These are phyloP conservation scores for Phoeniculus purpureus DNA, from an alignment of 2,797 vertebrate genomes.

Conservation along the genomic window DNA sequence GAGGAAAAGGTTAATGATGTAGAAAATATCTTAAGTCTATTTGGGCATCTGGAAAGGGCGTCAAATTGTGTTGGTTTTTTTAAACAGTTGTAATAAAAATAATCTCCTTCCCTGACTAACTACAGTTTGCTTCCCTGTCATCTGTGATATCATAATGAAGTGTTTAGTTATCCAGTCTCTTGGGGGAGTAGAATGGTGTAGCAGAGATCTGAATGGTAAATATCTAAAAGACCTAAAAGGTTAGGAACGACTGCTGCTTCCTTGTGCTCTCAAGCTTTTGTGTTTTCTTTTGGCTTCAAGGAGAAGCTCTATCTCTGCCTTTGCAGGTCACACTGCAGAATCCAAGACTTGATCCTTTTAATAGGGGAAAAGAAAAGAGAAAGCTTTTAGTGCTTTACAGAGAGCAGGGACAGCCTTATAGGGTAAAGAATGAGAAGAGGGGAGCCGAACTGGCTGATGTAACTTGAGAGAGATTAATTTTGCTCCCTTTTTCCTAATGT, in stretches of 20 bases:
- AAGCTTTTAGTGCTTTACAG: not conserved
- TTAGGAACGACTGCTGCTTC: not conserved
- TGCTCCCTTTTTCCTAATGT: not conserved
- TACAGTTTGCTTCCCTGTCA: slow-evolving; percentile 32
- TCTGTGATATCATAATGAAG: slow-evolving; percentile 31
- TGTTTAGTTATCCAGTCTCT: not conserved
- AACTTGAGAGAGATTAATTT: slow-evolving; percentile 41
- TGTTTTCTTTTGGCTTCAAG: not conserved
- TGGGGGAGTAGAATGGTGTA: not conserved
- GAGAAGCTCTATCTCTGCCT: not conserved
- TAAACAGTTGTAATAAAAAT: slow-evolving; percentile 25
- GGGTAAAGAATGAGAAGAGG: slow-evolving; percentile 64
- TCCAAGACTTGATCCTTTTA: not conserved
- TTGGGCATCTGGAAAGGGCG: not conserved
- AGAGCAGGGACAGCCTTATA: slow-evolving; percentile 48
- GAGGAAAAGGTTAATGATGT: not conserved
- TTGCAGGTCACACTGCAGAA: not conserved
- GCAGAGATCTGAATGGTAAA: slow-evolving; percentile 1
- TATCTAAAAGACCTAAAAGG: not conserved
- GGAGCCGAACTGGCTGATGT: slow-evolving; percentile 4
- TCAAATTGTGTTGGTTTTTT: not conserved
- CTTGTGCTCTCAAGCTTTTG: not conserved
- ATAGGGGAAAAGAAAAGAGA: not conserved
- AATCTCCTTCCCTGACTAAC: slow-evolving; percentile 25
- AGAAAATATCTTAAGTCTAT: not conserved